Evolutionary conservation across 2,113 vertebrate genomes (phyloP).

Genomic region (Falco punctatus): DNA sequence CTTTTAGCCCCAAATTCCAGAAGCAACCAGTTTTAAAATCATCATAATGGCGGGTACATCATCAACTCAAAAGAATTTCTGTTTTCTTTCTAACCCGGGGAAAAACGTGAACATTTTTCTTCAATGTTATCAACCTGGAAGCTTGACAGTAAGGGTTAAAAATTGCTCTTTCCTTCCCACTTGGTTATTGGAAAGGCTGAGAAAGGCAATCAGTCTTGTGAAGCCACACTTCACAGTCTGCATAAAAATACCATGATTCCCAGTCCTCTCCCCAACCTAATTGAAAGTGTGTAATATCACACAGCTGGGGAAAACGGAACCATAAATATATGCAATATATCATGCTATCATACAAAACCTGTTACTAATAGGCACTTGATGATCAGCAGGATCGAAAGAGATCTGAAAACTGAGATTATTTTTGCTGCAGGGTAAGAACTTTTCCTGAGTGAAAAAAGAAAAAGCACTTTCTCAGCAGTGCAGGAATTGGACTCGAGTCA

Average conservation of each 20-base stretch:
- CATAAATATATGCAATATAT: constrained; percentile 78
- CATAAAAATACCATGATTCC: constrained; percentile 82
- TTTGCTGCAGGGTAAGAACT: constrained; percentile 47
- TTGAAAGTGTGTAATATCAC: constrained; percentile 78
- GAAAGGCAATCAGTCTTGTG: constrained; percentile 84
- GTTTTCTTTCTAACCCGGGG: constrained; percentile 67
- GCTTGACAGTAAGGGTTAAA: constrained; percentile 84
- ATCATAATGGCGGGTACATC: constrained; percentile 30
- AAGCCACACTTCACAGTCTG: constrained; percentile 79
- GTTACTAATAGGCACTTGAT: constrained; percentile 69
- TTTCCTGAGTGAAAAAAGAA: neutral
- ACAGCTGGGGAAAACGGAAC: constrained; percentile 80
- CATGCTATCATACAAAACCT: constrained; percentile 64
- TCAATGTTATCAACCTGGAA: constrained; percentile 76
- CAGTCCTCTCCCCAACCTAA: constrained; percentile 75
- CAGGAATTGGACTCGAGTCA: constrained; percentile 50
- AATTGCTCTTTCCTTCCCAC: constrained; percentile 77
- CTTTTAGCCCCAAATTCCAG: constrained; percentile 29
- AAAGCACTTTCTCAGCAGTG: constrained; percentile 37
- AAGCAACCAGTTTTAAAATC: constrained; percentile 45
- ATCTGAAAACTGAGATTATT: constrained; percentile 62
- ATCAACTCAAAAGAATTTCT: constrained; percentile 59
- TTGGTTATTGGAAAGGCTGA: constrained; percentile 82
- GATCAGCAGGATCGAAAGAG: constrained; percentile 59
- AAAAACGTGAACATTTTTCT: constrained; percentile 77